These are phyloP conservation scores for Pollenia griseotomentosa DNA, from an alignment of 2,888 invertebrate genomes.

Conservation along the genomic window DNA sequence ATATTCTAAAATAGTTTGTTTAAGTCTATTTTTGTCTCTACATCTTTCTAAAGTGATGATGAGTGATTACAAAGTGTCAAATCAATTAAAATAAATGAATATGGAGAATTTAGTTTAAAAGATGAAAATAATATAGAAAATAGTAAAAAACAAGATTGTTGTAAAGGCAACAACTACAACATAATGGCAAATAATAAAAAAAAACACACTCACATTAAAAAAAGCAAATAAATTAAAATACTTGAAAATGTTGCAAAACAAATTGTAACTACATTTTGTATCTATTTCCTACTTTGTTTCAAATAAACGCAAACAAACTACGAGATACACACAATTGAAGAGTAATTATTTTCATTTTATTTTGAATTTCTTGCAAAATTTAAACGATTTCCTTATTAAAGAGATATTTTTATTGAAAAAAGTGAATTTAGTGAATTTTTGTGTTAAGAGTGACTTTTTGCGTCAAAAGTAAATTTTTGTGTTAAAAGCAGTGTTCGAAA, in stretches of 20 bases:
- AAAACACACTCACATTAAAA: background rate
- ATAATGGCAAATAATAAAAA: background rate
- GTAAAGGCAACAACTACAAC: background rate
- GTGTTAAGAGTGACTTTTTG: background rate
- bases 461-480: background rate
- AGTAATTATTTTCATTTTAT: background rate
- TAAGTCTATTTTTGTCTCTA: background rate
- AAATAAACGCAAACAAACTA: background rate
- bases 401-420: background rate
- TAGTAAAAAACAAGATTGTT: background rate
- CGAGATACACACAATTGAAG: background rate
- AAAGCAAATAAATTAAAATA: background rate
- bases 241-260: conserved; percentile 13
- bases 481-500: background rate
- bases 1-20: background rate
- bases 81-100: conserved; percentile 71
- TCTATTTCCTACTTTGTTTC: conserved; percentile 18
- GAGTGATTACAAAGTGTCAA: conserved; percentile 73
- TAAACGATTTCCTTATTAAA: background rate
- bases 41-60: conserved; percentile 23
- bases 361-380: conserved; percentile 10
- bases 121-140: conserved; percentile 44
- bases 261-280: background rate
- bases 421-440: background rate
- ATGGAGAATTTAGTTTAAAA: conserved; percentile 52